Evolutionary conservation across 2,797 vertebrate species (phyloP).

Genomic region (Phrynocephalus guinanensis): DNA sequence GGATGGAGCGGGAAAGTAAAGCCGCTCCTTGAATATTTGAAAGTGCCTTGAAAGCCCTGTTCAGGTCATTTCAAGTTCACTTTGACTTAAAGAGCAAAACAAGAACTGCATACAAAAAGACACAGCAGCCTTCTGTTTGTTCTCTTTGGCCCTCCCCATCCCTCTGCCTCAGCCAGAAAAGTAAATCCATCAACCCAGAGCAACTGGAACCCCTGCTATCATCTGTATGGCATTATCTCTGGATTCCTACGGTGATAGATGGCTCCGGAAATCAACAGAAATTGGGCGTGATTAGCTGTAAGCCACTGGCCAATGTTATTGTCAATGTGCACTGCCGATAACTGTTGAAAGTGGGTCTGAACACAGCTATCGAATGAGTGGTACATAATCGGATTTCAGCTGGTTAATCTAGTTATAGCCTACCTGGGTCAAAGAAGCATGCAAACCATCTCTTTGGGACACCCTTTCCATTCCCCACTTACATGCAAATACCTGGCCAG

Average conservation of each 20-base stretch:
- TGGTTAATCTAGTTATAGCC: slow-evolving; percentile 12
- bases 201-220: neutral
- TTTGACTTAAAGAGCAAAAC: too few species aligned
- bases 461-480: neutral
- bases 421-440: neutral
- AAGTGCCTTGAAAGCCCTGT: too few species aligned
- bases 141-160: neutral
- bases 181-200: neutral
- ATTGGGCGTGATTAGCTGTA: neutral
- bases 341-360: neutral
- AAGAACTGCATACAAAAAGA: too few species aligned
- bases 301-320: too few species aligned
- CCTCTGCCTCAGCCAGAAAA: neutral
- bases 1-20: too few species aligned
- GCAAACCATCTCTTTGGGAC: neutral
- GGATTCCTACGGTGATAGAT: too few species aligned
- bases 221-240: neutral
- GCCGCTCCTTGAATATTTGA: too few species aligned
- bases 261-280: neutral
- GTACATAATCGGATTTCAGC: neutral
- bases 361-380: neutral
- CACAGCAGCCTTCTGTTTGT: neutral
- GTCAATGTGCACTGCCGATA: neutral
- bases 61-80: too few species aligned
- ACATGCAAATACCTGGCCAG: neutral